Conservation (phyloP, 2,888 invertebrate genomes). For the Punctoribates punctum region DNA sequence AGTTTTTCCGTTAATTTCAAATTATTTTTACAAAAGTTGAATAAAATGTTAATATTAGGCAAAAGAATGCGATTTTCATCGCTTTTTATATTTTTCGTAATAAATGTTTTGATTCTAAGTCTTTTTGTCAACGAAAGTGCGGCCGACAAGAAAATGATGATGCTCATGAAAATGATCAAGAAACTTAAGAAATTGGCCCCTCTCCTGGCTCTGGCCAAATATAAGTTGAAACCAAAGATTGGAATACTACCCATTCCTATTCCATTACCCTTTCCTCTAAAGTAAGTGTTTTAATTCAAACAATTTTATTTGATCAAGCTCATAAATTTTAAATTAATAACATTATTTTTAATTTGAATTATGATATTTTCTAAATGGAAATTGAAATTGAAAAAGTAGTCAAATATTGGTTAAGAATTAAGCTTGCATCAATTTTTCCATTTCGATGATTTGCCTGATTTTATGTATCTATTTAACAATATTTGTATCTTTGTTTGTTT, state of each 20-base stretch:
- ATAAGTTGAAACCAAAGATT: constrained; percentile 37
- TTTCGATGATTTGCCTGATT: no score
- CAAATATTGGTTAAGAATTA: no score
- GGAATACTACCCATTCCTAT: constrained; percentile 41
- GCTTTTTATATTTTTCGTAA: neutral
- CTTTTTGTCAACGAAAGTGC: neutral
- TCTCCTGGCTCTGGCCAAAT: constrained; percentile 25
- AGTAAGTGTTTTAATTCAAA: constrained; percentile 28
- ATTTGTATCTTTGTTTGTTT: no score
- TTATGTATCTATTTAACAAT: no score
- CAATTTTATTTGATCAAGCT: neutral
- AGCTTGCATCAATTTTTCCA: no score
- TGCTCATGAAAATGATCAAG: neutral
- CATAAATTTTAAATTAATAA: no score
- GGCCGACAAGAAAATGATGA: neutral
- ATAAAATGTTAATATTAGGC: neutral
- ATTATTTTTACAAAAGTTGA: neutral
- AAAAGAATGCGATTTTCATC: neutral
- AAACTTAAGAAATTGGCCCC: constrained; percentile 30
- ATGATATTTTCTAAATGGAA: no score
- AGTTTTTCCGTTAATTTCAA: neutral
- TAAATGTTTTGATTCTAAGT: neutral
- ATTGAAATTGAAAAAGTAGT: no score
- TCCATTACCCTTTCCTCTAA: constrained; percentile 27
- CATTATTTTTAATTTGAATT: no score